These are phyloP conservation scores for Apodemia zela DNA, from an alignment of 2,888 invertebrate genomes.

Conservation along the genomic window DNA sequence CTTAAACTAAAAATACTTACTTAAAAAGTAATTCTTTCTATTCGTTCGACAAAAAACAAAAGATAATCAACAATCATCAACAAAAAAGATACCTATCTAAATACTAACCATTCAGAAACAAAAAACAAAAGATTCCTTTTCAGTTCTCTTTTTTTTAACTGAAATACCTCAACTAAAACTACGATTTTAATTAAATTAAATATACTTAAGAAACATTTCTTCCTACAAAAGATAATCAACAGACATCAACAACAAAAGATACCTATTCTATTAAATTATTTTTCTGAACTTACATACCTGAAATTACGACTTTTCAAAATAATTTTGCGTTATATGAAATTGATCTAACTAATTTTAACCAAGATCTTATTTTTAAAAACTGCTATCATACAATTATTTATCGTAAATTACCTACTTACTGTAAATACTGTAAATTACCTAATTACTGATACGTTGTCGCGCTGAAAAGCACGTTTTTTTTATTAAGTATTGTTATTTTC, in stretches of 20 bases:
- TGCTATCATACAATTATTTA: no score
- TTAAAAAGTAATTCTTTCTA: background rate
- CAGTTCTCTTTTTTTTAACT: background rate
- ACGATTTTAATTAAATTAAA: no score
- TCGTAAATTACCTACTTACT: no score
- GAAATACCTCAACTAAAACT: background rate
- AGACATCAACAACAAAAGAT: background rate
- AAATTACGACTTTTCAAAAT: constrained; percentile 5
- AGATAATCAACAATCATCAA: background rate
- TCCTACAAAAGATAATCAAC: background rate
- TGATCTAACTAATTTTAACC: no score
- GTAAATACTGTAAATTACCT: no score
- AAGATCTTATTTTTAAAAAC: no score
- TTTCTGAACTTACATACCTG: constrained; percentile 5
- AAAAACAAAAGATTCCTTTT: constrained; percentile 5
- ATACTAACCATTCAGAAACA: background rate
- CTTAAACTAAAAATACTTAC: background rate
- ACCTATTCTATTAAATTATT: constrained; percentile 5
- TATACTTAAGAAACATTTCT: no score
- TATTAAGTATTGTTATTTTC: no score
- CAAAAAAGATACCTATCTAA: constrained; percentile 3
- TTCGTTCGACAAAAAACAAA: constrained; percentile 2
- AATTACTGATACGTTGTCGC: no score
- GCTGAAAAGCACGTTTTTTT: no score
- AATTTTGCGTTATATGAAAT: background rate